Base-by-base conservation (phyloP, 1,140 invertebrate genomes). In the Dreissena polymorpha region DNA sequence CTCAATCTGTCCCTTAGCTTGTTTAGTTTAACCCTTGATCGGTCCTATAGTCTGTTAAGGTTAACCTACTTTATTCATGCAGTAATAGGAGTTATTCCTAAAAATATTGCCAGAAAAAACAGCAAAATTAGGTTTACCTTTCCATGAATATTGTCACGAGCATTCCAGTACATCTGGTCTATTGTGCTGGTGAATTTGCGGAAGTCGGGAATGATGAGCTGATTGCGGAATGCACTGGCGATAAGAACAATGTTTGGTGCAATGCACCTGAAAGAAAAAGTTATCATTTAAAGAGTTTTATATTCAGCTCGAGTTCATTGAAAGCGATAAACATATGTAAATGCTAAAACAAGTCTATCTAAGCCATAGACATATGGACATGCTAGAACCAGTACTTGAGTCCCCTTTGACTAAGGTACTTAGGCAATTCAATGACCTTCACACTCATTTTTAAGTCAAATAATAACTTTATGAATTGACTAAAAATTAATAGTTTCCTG, bases 141-240 rank as follows among this genome's bases (percentile, higher is more conserved):
- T 71, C 97, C 98, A 86, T 96, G 94, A 0, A 95, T 96, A 87
- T 97, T 97, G 23, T 95, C 94, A 91, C 98, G 97, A 90, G 97
- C 97, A 88, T 96, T 96, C 95, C 96, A 96, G 90, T 98, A 99
- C 91, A 99, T 97, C 86, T 98, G 97, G 90, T 98, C 97, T 63
- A 99, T 97, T 89, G 97, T 95, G 89, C 96, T 96, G 12, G 96
- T 96, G 91, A 99, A 99, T 83, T 96, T 96, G 71, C 95, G 94
- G 93, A 98, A 99, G 90, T 99, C 97, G 0, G 98, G 98, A 84
- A 99, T 97, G 25, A 99, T 96, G 90, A 99, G 98, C 89, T 99
- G 97, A 89, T 97, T 96, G 21, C 96, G 95, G 91, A 99, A 98
- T 14, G 98, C 97, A 90, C 96, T 95, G 3, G 97, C 97, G 86